Evolutionary conservation across 2,113 vertebrate genomes (phyloP).

Genomic region (Xenus cinereus): DNA sequence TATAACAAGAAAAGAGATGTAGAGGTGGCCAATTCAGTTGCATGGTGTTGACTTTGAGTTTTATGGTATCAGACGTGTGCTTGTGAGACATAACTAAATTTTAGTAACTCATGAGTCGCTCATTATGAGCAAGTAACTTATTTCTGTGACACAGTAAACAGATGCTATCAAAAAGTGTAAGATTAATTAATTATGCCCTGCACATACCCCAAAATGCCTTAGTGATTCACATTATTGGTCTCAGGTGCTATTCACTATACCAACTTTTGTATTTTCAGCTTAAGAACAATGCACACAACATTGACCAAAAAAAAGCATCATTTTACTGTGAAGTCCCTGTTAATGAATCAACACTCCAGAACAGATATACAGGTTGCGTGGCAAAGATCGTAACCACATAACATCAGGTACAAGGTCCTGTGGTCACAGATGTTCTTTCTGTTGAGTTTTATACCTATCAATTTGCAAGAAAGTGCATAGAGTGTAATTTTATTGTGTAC

Average conservation of each 20-base stretch:
- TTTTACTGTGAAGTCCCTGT: not conserved
- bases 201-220: not conserved
- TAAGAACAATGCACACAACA: not conserved
- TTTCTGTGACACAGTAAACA: not conserved
- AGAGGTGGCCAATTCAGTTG: not conserved
- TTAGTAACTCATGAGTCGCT: not conserved
- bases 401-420: not conserved
- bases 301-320: not conserved
- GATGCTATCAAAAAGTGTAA: not conserved
- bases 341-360: not conserved
- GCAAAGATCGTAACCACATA: not conserved
- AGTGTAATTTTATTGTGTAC: not conserved
- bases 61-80: not conserved
- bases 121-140: not conserved
- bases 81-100: slow-evolving; percentile 5
- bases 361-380: not conserved
- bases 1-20: slow-evolving; percentile 12
- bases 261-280: not conserved
- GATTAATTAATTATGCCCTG: not conserved
- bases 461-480: not conserved
- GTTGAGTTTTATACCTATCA: not conserved
- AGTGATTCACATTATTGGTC: not conserved
- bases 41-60: not conserved
- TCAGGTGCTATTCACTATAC: not conserved
- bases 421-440: not conserved